Percentiles rank a stretch among this genome's conserved stretches.
phyloP scores from a whole-genome alignment of 1,140 invertebrate genomes.

The Ganaspis sp. region DNA sequence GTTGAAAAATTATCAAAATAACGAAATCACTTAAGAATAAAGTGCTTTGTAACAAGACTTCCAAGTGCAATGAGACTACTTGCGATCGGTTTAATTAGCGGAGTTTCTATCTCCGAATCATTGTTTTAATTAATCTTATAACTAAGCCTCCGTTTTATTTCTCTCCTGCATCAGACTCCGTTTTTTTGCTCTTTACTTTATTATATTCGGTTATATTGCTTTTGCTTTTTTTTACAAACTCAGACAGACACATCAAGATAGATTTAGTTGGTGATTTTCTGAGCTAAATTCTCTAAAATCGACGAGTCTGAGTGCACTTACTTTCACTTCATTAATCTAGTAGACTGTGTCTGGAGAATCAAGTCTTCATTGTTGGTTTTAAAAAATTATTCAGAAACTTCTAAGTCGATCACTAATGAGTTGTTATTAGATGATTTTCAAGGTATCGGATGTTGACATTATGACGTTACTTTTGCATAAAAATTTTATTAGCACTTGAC shows the following conservation, averaged over 20 bases:
- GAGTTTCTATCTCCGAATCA: too few species aligned
- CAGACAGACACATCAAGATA: background rate
- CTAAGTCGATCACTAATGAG: background rate
- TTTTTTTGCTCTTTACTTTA: too few species aligned
- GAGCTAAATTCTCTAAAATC: background rate
- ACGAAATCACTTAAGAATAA: too few species aligned
- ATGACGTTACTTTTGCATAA: background rate
- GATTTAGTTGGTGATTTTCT: too few species aligned
- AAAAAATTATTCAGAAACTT: background rate
- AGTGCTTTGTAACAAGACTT: background rate
- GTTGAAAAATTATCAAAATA: background rate
- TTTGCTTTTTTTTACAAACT: too few species aligned
- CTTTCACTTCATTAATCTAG: background rate
- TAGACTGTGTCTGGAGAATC: background rate
- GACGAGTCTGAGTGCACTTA: background rate
- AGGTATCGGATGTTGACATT: background rate
- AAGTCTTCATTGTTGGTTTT: background rate
- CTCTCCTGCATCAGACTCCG: too few species aligned
- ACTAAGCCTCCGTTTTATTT: too few species aligned
- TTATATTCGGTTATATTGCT: too few species aligned
- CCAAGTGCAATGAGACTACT: too few species aligned
- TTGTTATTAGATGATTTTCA: background rate
- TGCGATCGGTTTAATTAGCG: too few species aligned
- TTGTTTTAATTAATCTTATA: too few species aligned
- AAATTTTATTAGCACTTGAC: constrained; percentile 1